Evolutionary conservation across 2,113 vertebrate genomes (phyloP).

Genomic region (Brevimyrus niger): DNA sequence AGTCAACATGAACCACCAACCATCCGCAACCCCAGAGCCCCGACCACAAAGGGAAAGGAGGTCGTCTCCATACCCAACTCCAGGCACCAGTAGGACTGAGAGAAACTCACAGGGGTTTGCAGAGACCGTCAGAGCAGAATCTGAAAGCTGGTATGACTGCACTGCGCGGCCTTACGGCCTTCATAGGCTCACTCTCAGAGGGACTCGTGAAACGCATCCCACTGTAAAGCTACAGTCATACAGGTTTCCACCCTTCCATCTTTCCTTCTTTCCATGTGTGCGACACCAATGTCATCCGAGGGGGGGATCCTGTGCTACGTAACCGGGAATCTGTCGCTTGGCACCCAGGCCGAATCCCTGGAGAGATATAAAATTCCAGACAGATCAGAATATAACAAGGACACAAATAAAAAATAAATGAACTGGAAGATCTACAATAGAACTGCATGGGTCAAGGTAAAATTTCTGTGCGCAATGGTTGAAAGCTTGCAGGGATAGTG

Average conservation of each 20-base stretch:
- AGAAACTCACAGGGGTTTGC: not conserved
- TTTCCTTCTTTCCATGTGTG: not conserved
- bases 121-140: not conserved
- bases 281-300: not conserved
- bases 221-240: not conserved
- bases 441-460: not conserved
- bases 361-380: not conserved
- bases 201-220: not conserved
- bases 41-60: not conserved
- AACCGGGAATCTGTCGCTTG: not conserved
- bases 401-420: not conserved
- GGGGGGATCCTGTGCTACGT: not conserved
- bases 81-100: not conserved
- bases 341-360: not conserved
- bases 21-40: not conserved
- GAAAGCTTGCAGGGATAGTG: not conserved
- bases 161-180: not conserved
- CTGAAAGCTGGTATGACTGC: not conserved
- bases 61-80: not conserved
- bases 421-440: not conserved
- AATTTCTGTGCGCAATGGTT: not conserved
- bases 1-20: not conserved
- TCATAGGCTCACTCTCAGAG: not conserved
- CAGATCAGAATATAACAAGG: not conserved
- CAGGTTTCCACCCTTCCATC: not conserved